These are phyloP conservation scores for Corydoras maculifer DNA, from an alignment of 2,113 vertebrate species.

Conservation along the genomic window DNA sequence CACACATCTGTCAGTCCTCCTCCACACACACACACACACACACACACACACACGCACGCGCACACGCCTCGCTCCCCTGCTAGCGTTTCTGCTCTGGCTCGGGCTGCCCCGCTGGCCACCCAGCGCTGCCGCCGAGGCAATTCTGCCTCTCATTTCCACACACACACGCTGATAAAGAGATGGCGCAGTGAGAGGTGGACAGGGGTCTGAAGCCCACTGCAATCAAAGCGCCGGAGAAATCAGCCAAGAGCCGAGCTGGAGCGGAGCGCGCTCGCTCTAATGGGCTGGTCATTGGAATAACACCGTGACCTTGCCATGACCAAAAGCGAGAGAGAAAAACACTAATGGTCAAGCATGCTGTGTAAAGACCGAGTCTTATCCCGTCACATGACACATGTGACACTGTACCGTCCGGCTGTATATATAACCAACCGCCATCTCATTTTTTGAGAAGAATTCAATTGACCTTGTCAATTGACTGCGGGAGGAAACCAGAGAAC, in stretches of 20 bases:
- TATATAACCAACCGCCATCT: too few species aligned
- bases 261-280: constrained; percentile 20
- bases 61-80: constrained; percentile 17
- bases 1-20: constrained; percentile 7
- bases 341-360: too few species aligned
- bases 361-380: too few species aligned
- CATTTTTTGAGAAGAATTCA: too few species aligned
- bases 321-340: neutral
- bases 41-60: too few species aligned
- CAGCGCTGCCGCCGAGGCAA: constrained; percentile 31
- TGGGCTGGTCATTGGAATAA: constrained; percentile 31
- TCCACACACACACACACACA: too few species aligned
- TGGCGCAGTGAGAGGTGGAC: constrained; percentile 36
- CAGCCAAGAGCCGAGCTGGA: constrained; percentile 38
- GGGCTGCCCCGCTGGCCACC: constrained; percentile 38
- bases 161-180: constrained; percentile 31
- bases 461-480: too few species aligned
- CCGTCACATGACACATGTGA: too few species aligned
- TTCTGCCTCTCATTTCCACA: constrained; percentile 14
- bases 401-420: too few species aligned
- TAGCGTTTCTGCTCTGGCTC: constrained; percentile 28
- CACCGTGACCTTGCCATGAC: constrained; percentile 39
- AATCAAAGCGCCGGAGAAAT: constrained; percentile 41
- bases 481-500: too few species aligned
- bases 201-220: constrained; percentile 47